Conservation (phyloP, 1,140 invertebrate genomes). For the Calephelis nemesis region DNA sequence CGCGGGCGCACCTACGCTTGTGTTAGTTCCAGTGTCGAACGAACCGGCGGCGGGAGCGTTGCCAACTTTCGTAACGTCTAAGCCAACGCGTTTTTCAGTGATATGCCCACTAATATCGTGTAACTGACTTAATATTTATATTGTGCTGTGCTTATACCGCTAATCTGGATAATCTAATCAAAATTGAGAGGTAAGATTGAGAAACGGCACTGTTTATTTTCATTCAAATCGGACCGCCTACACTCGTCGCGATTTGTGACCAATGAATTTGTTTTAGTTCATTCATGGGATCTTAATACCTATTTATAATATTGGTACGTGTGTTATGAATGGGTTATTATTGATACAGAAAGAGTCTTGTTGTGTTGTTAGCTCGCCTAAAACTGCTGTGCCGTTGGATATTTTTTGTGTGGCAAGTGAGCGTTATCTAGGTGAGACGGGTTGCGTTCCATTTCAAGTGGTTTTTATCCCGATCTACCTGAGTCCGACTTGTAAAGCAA, state of each 20-base stretch:
- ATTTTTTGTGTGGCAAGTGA: slow-evolving; percentile 37
- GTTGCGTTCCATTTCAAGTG: slow-evolving; percentile 67
- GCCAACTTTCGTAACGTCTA: slow-evolving; percentile 36
- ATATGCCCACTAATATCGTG: slow-evolving; percentile 61
- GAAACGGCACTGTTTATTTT: slow-evolving; percentile 63
- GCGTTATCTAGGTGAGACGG: slow-evolving; percentile 72
- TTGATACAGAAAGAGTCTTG: background rate
- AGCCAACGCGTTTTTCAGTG: slow-evolving; percentile 43
- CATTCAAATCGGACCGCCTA: slow-evolving; percentile 69
- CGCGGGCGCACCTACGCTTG: slow-evolving; percentile 53
- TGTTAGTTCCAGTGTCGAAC: slow-evolving; percentile 49
- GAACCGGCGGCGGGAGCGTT: slow-evolving; percentile 47
- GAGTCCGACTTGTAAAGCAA: slow-evolving; percentile 50
- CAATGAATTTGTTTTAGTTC: slow-evolving; percentile 74
- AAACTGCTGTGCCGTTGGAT: background rate
- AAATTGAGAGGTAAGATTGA: slow-evolving; percentile 69
- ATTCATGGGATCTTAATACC: slow-evolving; percentile 62
- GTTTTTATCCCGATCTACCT: slow-evolving; percentile 77
- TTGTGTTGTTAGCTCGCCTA: slow-evolving; percentile 18
- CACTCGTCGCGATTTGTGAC: slow-evolving; percentile 72
- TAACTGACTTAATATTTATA: slow-evolving; percentile 47
- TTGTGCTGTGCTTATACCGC: slow-evolving; percentile 59
- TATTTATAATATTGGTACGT: slow-evolving; percentile 69
- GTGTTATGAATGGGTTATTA: slow-evolving; percentile 59
- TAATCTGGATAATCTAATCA: slow-evolving; percentile 74